Base-by-base conservation (phyloP, 2,888 invertebrate genomes). In the Meiosimyza platycephala region DNA sequence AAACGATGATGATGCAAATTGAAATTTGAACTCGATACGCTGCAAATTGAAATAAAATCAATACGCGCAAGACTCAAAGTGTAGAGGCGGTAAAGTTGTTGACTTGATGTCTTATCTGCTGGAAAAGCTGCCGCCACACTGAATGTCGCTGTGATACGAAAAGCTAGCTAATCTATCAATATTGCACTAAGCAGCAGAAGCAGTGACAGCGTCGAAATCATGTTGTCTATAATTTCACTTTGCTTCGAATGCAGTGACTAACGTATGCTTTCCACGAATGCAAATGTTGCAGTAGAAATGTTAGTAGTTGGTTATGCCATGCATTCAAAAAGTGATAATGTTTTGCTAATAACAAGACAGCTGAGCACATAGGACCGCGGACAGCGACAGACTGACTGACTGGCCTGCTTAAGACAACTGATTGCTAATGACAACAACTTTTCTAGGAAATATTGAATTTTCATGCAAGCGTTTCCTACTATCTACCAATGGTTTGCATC, bases 221-320 rank as follows among this genome's bases (percentile, higher is more conserved):
- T 22, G 55, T 62, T 22, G 54, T 63, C 54, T 63, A 63, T 47
- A 40, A 52, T 54, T 70, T 62, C 47, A 52, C 63, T 18, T 63
- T 62, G 18, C 63, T 62, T 62, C 40, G 18, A 40, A 48, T 55
- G 54, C 47, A 75, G 73, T 77, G 76, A 77, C 77, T 77, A 77
- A 77, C 71, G 73, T 59, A 22, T 60, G 72, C 72, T 73, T 77
- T 77, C 76, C 74, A 64, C 73, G 76, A 76, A 77, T 76, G 72
- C 57, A 73, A 51, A 69, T 60, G 51, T 52, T 28, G 59, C 59
- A 68, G 54, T 51, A 16, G 7, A 48, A 63, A 47, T 22, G 33
- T 28, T 28, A 13, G 28, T 40, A 40, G 40, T 40, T 40, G 40
- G 40, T 40, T 40, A 40, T 40, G 40, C 40, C 40, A 40, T 40